Evolutionary conservation across 2,797 vertebrate genomes (phyloP).

Genomic region (Thripadectes ignobilis): DNA sequence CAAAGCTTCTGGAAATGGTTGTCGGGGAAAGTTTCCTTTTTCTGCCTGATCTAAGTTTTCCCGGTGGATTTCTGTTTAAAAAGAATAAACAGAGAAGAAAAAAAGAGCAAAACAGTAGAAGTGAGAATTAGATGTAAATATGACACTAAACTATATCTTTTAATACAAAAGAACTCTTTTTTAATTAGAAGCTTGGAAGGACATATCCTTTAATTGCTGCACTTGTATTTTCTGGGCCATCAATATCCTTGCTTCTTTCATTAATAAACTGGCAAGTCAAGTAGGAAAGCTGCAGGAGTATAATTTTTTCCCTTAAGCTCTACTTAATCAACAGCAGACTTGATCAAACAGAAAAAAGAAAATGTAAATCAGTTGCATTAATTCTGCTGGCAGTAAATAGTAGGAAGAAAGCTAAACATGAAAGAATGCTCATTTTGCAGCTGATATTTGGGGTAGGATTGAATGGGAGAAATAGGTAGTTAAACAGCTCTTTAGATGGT

Average conservation of each 20-base stretch:
- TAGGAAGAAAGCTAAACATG: constrained; percentile 70
- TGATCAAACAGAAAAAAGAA: constrained; percentile 75
- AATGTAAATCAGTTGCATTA: constrained; percentile 79
- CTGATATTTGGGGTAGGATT: constrained; percentile 33
- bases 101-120: not conserved
- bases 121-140: constrained; percentile 43
- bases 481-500: constrained; percentile 77
- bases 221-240: constrained; percentile 78
- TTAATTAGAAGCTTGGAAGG: constrained; percentile 78
- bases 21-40: constrained; percentile 44
- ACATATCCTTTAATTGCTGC: constrained; percentile 78
- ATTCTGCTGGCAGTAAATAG: constrained; percentile 75
- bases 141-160: constrained; percentile 57
- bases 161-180: constrained; percentile 70
- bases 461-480: constrained; percentile 73
- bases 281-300: constrained; percentile 72
- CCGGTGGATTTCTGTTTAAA: constrained; percentile 23
- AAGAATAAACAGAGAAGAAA: not conserved
- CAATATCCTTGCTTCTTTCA: constrained; percentile 79
- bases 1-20: constrained; percentile 47
- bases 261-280: constrained; percentile 82
- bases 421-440: constrained; percentile 63
- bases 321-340: constrained; percentile 80
- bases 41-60: constrained; percentile 32
- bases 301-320: constrained; percentile 73